Conservation (phyloP, 2,888 invertebrate species). For the Netelia melanura region DNA sequence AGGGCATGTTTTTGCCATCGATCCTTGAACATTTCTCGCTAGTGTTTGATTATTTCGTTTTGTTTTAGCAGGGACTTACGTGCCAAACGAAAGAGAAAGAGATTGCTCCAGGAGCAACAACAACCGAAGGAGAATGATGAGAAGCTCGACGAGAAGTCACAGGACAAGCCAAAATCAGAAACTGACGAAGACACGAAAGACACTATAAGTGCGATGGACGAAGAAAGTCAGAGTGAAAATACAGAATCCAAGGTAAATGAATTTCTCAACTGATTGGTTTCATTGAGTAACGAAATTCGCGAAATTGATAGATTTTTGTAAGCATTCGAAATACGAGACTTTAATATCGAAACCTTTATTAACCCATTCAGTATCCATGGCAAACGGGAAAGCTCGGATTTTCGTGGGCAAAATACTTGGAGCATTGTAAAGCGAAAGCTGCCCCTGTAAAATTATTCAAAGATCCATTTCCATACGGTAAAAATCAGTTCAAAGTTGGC, state of each 20-base stretch:
- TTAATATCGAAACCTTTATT: slow-evolving; percentile 49
- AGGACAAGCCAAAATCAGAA: slow-evolving; percentile 78
- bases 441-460: slow-evolving; percentile 92
- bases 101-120: slow-evolving; percentile 80
- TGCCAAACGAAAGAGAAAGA: slow-evolving; percentile 81
- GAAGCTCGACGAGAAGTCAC: slow-evolving; percentile 77
- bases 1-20: not conserved
- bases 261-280: slow-evolving; percentile 34
- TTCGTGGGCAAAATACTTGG: slow-evolving; percentile 92
- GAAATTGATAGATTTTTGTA: slow-evolving; percentile 29
- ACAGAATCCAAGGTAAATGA: slow-evolving; percentile 79
- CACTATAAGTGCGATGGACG: slow-evolving; percentile 78
- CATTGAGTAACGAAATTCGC: not conserved
- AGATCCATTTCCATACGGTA: slow-evolving; percentile 91
- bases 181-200: slow-evolving; percentile 83
- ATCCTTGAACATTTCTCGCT: not conserved
- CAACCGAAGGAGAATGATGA: slow-evolving; percentile 75
- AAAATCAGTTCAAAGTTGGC: slow-evolving; percentile 92
- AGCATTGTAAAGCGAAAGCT: slow-evolving; percentile 90
- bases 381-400: slow-evolving; percentile 90
- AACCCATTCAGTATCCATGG: slow-evolving; percentile 87
- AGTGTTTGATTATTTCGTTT: slow-evolving; percentile 26
- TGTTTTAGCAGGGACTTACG: slow-evolving; percentile 78
- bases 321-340: not conserved
- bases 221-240: slow-evolving; percentile 76